Base-by-base conservation (phyloP, 2,888 invertebrate genomes). In the Phengaris alcon region DNA sequence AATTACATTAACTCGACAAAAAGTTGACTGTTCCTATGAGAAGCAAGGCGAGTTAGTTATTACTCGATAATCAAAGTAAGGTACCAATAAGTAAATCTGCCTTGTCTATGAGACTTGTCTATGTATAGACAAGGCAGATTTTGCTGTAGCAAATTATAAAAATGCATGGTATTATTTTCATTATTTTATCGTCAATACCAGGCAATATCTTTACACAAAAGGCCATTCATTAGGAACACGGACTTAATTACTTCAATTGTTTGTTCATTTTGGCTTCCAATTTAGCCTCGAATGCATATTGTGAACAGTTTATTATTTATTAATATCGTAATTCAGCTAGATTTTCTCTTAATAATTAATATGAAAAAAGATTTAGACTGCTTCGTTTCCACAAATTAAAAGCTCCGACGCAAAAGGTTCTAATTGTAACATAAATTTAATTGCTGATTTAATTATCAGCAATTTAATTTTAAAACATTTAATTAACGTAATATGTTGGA, bases 221-320 rank as follows among this genome's bases (percentile, higher is more conserved):
- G 7, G 2, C 35, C 2, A 44, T 64, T 64, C 64, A 13, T 64
- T 64, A 12, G 35, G 12, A 64, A 13, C 35, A 44, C 6, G 44
- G 64, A 44, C 35, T 44, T 59, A 35, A 64, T 64, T 64, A 64
- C 6, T 64, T 64, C 64, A 64, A 44, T 64, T 64, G 35, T 64
- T 64, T 64, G 64, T 64, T 64, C 64, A 64, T 35, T 44, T 12
- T 22, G 35, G 35, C 35, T 13, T 35, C 13, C 35, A 12, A 59
- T 64, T 35, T 6, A 44, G 64, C 64, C 13, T 64, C 64, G 35
- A 64, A 22, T 7, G 35, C 22, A 35, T 64, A 64, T 64, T 64
- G 22, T 64, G 35, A 64, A 59, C 22, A 22, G 35, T 44, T 44
- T 12, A 64, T 44, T 64, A 52, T 4, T 52, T 52, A 64, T 35